These are phyloP conservation scores for Ivindomyrus marchei DNA, from an alignment of 2,113 vertebrate genomes.

Conservation along the genomic window DNA sequence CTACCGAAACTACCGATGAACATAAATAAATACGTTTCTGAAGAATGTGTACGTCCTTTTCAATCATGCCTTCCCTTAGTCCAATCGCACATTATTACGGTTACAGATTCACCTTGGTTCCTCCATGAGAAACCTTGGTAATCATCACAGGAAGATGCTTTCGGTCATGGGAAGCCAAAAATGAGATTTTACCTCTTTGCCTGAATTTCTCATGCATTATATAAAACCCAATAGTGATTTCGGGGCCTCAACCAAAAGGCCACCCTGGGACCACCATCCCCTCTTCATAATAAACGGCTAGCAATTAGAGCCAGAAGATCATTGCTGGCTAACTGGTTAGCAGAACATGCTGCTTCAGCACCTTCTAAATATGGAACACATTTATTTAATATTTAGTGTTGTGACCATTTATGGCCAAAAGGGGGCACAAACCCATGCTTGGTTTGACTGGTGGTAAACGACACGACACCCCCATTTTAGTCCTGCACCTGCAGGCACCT, in stretches of 20 bases:
- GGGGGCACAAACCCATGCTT: not conserved
- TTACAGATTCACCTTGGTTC: not conserved
- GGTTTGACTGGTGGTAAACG: not conserved
- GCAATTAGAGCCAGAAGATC: not conserved
- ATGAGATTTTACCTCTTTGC: not conserved
- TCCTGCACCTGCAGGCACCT: not conserved
- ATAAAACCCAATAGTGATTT: not conserved
- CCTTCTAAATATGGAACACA: not conserved
- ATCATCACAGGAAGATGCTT: not conserved
- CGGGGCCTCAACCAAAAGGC: not conserved
- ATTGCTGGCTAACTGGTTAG: not conserved
- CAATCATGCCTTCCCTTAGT: not conserved
- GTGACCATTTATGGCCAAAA: not conserved
- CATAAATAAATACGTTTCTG: not conserved
- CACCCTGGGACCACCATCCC: not conserved
- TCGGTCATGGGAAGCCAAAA: not conserved
- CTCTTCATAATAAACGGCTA: not conserved
- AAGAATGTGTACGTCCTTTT: not conserved
- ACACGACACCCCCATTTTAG: not conserved
- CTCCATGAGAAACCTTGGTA: not conserved
- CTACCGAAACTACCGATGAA: not conserved
- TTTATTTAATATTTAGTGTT: not conserved
- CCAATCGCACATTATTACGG: not conserved
- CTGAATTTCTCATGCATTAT: not conserved
- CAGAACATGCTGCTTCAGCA: not conserved